A percentile compares a stretch with the other conserved stretches of the same genome.
Evolutionary conservation across 2,113 vertebrate genomes (phyloP).

Genomic region (Solea solea): DNA sequence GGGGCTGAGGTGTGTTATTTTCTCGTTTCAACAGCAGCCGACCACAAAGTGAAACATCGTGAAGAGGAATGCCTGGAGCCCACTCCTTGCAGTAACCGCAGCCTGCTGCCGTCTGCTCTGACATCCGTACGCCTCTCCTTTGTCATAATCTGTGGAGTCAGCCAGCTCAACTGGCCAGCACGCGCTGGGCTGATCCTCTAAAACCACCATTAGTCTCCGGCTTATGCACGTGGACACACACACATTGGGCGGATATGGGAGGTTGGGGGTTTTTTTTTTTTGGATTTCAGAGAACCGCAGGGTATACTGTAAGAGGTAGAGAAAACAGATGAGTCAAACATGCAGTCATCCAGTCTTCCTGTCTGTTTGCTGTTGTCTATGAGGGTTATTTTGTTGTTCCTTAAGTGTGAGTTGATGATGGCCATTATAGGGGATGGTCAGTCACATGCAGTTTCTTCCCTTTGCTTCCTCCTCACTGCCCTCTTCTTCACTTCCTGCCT

Average conservation of each 20-base stretch:
- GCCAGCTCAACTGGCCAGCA: conserved; percentile 68
- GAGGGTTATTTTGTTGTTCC: conserved; percentile 18
- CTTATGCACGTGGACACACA: conserved; percentile 35
- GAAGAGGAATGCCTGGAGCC: conserved; percentile 56
- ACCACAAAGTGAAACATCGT: conserved; percentile 60
- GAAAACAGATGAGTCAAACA: conserved; percentile 83
- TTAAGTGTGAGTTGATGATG: conserved; percentile 12
- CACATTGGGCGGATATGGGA: conserved; percentile 66
- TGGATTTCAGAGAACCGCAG: conserved; percentile 58
- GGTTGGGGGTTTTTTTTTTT: conserved; percentile 37
- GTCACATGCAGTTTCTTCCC: conserved; percentile 5
- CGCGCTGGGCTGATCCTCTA: conserved; percentile 64
- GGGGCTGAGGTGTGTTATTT: conserved; percentile 24
- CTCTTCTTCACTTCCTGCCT: conserved; percentile 5
- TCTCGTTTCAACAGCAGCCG: conserved; percentile 26
- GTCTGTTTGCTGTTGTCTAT: conserved; percentile 60
- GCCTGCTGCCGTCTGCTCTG: conserved; percentile 55
- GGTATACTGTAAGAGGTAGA: conserved; percentile 61
- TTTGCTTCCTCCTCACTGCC: conserved; percentile 12
- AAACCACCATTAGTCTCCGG: conserved; percentile 60
- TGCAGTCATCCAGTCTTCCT: conserved; percentile 73
- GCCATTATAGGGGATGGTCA: not conserved
- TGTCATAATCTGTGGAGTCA: conserved; percentile 63
- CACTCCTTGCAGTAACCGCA: conserved; percentile 56
- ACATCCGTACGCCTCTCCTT: conserved; percentile 62